A percentile compares a stretch with the other conserved stretches of the same genome.
Evolutionary conservation across 2,888 invertebrate species (phyloP).

Genomic region (Synergus umbraculus): DNA sequence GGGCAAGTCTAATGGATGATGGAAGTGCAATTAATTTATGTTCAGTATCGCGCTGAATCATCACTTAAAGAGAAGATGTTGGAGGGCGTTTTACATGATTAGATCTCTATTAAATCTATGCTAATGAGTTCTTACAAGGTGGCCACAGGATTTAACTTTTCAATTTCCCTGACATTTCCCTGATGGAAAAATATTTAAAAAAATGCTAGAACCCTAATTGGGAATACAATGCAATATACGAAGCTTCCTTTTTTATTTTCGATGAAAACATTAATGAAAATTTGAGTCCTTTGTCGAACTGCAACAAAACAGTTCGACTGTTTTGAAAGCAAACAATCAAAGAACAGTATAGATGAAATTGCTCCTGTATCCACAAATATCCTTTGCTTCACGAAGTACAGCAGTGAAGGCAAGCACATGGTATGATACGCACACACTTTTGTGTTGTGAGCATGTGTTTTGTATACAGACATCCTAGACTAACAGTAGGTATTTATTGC

Average conservation of each 20-base stretch:
- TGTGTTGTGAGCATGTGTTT: too few species aligned
- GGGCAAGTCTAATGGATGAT: background rate
- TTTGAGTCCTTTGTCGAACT: background rate
- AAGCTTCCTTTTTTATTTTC: background rate
- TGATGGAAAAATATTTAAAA: too few species aligned
- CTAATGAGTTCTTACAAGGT: background rate
- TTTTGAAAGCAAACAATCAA: background rate
- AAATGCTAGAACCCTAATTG: too few species aligned
- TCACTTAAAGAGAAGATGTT: background rate
- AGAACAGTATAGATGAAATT: background rate
- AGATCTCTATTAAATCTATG: background rate
- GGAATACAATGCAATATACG: too few species aligned
- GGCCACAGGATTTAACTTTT: too few species aligned
- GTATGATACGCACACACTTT: too few species aligned
- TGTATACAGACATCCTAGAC: background rate
- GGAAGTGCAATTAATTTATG: background rate
- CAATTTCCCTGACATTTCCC: too few species aligned
- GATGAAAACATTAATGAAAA: background rate
- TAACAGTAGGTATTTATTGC: background rate
- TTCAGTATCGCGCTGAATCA: background rate
- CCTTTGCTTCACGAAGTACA: too few species aligned
- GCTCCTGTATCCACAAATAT: too few species aligned
- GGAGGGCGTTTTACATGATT: background rate
- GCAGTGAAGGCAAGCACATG: too few species aligned
- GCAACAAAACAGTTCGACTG: background rate